phyloP scores from a whole-genome alignment of 1,140 invertebrate species.

The Plodia interpunctella region DNA sequence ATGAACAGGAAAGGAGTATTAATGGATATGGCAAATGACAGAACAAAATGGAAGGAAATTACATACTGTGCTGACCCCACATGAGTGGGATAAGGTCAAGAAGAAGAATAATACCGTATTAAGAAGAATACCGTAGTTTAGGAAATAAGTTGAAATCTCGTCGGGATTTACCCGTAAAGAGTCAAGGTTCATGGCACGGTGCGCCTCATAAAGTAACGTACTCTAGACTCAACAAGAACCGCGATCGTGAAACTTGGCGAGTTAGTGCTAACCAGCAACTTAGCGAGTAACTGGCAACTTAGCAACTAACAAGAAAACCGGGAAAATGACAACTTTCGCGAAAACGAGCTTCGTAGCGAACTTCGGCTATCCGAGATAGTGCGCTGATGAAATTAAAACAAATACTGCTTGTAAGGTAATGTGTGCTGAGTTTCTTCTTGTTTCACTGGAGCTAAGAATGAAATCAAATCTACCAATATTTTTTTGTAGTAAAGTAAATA shows the following conservation, averaged over 20 bases:
- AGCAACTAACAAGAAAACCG: not conserved
- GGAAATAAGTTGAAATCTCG: not conserved
- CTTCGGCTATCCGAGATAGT: not conserved
- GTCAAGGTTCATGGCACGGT: not conserved
- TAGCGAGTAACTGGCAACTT: constrained; percentile 1
- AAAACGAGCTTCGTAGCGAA: not conserved
- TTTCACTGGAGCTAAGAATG: not conserved
- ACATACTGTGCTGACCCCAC: too few relatives aligned
- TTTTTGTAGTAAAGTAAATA: too few relatives aligned
- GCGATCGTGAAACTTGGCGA: not conserved
- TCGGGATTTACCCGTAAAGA: not conserved
- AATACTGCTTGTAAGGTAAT: not conserved
- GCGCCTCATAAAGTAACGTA: not conserved
- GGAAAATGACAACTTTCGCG: not conserved
- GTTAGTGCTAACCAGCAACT: not conserved
- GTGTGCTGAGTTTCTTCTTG: too few relatives aligned
- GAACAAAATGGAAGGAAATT: too few relatives aligned
- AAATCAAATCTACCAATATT: not conserved
- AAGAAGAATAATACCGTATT: too few relatives aligned
- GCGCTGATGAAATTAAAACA: not conserved
- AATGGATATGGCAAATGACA: too few relatives aligned
- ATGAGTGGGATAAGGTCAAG: too few relatives aligned
- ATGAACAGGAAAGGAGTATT: too few relatives aligned
- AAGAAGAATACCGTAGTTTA: not conserved
- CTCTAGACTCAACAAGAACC: not conserved